Percentiles rank a stretch among this genome's conserved stretches.
phyloP scores from a whole-genome alignment of 2,797 vertebrate genomes.

The Schizothorax lantsangensis region DNA sequence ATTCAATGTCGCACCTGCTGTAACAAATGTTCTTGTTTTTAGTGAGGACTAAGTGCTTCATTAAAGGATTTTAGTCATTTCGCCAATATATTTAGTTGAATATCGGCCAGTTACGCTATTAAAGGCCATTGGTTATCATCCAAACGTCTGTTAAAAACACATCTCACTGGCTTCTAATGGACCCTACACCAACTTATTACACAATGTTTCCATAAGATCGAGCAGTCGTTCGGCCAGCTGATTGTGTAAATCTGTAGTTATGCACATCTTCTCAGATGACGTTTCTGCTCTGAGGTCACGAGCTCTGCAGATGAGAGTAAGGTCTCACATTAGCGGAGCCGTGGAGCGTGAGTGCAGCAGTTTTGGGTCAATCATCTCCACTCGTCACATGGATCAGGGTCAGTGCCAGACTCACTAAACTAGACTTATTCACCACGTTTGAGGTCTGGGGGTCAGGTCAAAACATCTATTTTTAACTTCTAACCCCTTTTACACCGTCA shows the following conservation, averaged over 20 bases:
- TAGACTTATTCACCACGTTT: not conserved
- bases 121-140: not conserved
- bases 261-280: not conserved
- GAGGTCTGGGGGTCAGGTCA: not conserved
- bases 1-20: not conserved
- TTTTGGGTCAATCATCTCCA: conserved; percentile 16
- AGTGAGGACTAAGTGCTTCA: not conserved
- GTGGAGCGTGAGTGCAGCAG: not conserved
- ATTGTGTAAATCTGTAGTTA: not conserved
- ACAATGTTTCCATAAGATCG: not conserved
- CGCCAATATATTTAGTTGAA: not conserved
- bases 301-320: not conserved
- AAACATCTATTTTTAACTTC: not conserved
- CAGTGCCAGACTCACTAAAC: not conserved
- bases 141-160: not conserved
- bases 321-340: not conserved
- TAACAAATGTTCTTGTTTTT: not conserved
- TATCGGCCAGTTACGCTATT: not conserved
- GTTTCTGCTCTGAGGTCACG: not conserved
- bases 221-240: not conserved
- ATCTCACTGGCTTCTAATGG: not conserved
- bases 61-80: not conserved
- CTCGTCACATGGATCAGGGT: not conserved
- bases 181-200: not conserved
- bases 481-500: not conserved